These are phyloP conservation scores for Sialis lutaria DNA, from an alignment of 2,888 invertebrate species.

Conservation along the genomic window DNA sequence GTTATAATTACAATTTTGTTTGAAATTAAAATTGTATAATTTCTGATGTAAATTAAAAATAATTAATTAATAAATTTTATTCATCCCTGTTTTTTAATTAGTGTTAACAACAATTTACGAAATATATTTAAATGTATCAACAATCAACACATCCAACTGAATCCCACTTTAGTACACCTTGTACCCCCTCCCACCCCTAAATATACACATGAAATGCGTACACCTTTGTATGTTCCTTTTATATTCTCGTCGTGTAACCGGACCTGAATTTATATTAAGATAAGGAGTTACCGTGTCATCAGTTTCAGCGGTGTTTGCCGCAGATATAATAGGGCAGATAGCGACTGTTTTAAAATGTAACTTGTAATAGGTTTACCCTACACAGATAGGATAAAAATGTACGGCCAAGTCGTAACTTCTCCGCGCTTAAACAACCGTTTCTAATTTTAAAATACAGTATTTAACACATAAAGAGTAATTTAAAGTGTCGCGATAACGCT, in stretches of 20 bases:
- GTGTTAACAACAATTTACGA: too few relatives aligned
- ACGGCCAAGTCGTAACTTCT: conserved; percentile 18
- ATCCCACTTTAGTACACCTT: too few relatives aligned
- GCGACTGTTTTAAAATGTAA: conserved; percentile 28
- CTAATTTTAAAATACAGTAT: conserved; percentile 23
- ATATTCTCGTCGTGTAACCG: conserved; percentile 7
- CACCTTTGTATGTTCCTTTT: background rate
- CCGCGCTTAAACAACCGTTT: conserved; percentile 22
- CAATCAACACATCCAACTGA: too few relatives aligned
- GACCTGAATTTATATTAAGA: conserved; percentile 22
- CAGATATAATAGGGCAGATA: conserved; percentile 24
- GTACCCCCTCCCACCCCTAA: too few relatives aligned
- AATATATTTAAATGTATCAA: too few relatives aligned
- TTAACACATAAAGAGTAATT: conserved; percentile 21
- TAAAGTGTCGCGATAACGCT: conserved; percentile 17
- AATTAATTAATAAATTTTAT: too few relatives aligned
- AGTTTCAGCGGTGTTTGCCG: conserved; percentile 22
- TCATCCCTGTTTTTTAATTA: too few relatives aligned
- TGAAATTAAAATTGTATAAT: too few relatives aligned
- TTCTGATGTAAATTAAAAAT: too few relatives aligned
- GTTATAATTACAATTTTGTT: too few relatives aligned
- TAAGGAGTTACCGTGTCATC: conserved; percentile 26
- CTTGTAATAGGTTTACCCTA: conserved; percentile 25
- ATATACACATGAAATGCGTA: too few relatives aligned
- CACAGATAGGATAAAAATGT: conserved; percentile 22